These are phyloP conservation scores for Pampusana beccarii DNA, from an alignment of 2,113 vertebrate species.

Conservation along the genomic window DNA sequence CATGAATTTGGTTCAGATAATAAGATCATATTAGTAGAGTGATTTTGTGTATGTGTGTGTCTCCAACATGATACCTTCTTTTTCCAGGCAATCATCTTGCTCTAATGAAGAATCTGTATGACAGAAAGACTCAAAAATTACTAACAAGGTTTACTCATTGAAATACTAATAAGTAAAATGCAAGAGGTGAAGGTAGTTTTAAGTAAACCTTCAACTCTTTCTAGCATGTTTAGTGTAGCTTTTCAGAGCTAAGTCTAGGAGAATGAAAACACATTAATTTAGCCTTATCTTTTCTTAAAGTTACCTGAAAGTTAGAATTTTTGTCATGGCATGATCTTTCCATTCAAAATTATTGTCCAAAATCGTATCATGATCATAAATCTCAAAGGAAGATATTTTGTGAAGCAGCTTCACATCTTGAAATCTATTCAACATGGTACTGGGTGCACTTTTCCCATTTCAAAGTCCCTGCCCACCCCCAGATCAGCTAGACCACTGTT, in stretches of 20 bases:
- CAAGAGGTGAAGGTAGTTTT: neutral
- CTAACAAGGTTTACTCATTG: neutral
- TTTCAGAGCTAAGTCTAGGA: neutral
- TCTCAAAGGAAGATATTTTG: neutral
- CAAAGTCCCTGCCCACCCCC: neutral
- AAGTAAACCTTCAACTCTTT: neutral
- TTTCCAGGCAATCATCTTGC: neutral
- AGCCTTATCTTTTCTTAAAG: neutral
- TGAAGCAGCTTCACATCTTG: neutral
- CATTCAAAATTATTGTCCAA: neutral
- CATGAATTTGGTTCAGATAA: neutral
- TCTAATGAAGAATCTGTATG: neutral
- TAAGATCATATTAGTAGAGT: neutral
- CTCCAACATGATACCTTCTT: neutral
- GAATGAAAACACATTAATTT: neutral
- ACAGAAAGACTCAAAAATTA: neutral
- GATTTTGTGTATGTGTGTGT: neutral
- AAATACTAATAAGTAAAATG: neutral
- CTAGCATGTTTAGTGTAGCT: neutral
- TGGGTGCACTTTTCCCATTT: neutral
- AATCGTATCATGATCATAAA: neutral
- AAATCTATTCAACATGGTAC: fast-evolving
- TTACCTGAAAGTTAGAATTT: neutral
- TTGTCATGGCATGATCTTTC: neutral
- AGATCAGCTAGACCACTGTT: neutral